Conservation (phyloP, 2,113 vertebrate species). For the Dendropsophus ebraccatus region DNA sequence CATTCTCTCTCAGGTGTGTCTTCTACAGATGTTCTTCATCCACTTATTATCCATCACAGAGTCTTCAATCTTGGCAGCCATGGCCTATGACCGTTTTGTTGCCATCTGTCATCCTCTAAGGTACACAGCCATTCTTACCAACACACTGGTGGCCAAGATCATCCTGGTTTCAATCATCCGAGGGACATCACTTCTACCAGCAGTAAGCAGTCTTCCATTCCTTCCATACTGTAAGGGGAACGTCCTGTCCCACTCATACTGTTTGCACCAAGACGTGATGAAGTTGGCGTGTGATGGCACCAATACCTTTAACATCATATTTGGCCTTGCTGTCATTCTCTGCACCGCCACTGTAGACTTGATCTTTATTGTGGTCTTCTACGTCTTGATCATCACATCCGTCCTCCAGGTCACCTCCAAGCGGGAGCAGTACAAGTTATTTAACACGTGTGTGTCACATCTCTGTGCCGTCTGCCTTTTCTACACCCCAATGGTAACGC, state of each 20-base stretch:
- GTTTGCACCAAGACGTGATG: conserved; percentile 74
- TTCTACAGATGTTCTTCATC: no score
- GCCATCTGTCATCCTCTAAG: no score
- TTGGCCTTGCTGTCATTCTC: conserved; percentile 64
- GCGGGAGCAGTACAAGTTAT: conserved; percentile 61
- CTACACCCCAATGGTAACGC: conserved; percentile 65
- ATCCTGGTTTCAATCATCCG: conserved; percentile 17
- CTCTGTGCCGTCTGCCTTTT: conserved; percentile 69
- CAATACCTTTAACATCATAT: conserved; percentile 67
- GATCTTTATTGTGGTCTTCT: conserved; percentile 71
- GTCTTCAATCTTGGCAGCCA: no score
- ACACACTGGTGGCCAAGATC: no score
- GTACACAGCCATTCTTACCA: no score
- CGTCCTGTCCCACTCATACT: conserved; percentile 70
- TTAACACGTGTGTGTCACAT: conserved; percentile 71
- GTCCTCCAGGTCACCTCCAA: conserved; percentile 63
- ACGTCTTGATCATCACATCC: conserved; percentile 68
- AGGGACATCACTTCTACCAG: conserved; percentile 55
- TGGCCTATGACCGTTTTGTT: no score
- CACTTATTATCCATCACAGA: no score
- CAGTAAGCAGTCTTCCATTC: conserved; percentile 66
- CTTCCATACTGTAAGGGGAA: conserved; percentile 66
- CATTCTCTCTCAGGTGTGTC: no score
- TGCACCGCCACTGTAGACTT: conserved; percentile 67
- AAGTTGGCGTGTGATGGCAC: conserved; percentile 68